phyloP scores from a whole-genome alignment of 2,797 vertebrate genomes.

The Petrocephalus sullivani region DNA sequence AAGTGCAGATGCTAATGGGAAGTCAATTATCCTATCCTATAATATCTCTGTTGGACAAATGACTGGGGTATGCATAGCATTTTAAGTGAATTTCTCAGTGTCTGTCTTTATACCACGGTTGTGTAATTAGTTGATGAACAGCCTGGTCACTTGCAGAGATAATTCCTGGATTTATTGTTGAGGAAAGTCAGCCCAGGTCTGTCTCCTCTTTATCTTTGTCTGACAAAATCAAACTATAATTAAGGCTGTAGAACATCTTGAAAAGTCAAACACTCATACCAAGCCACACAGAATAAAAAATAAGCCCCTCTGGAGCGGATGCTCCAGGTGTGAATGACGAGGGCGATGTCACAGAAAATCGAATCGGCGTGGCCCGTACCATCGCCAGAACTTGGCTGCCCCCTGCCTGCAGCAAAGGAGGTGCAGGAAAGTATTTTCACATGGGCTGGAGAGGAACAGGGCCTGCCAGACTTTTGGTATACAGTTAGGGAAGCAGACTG shows the following conservation, averaged over 20 bases:
- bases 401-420: neutral
- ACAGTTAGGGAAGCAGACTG: neutral
- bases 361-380: neutral
- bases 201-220: neutral
- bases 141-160: neutral
- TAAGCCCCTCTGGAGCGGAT: neutral
- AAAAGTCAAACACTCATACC: neutral
- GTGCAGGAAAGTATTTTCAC: neutral
- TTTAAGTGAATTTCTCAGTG: neutral
- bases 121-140: constrained; percentile 1
- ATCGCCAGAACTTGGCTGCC: neutral
- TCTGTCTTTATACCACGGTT: neutral
- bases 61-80: neutral
- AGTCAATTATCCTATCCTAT: constrained; percentile 2
- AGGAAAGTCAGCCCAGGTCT: neutral
- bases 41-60: constrained; percentile 10
- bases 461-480: neutral
- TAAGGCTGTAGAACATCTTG: constrained; percentile 1
- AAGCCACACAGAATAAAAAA: neutral
- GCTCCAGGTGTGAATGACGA: neutral
- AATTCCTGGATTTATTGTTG: constrained; percentile 6
- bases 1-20: neutral
- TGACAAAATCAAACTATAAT: constrained; percentile 6
- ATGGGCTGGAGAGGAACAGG: neutral
- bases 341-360: neutral